Evolutionary conservation across 1,140 invertebrate genomes (phyloP), one percentile per base, ranked within the genome.

Genomic region (Panulirus ornatus): DNA sequence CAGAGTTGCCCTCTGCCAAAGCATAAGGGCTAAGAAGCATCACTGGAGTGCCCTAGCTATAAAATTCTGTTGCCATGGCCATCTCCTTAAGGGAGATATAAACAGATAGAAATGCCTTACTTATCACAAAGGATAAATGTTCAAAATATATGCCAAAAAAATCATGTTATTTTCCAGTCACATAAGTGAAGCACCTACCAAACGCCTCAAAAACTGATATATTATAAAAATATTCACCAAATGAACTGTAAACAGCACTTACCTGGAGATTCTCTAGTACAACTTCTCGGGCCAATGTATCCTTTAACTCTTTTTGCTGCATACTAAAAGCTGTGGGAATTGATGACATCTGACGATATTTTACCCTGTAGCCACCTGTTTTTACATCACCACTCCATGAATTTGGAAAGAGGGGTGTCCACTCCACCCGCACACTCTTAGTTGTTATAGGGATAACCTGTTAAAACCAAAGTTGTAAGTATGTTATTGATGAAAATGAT

Each of bases 341-440:
- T 94, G 98, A 97, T 0, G 97, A 96, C 38, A 97, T 95, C 71
- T 97, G 97, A 93, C 98, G 97, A 93, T 98, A 99, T 86, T 97
- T 95, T 19, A 99, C 96, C 75, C 97, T 95, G 94, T 98, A 99
- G 14, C 97, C 98, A 73, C 97, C 97, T 0, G 97, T 97, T 92
- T 95, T 95, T 16, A 96, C 94, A 94, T 98, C 97, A 0, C 98
- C 97, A 94, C 97, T 98, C 98, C 98, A 99, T 93, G 96, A 95
- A 73, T 95, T 94, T 83, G 96, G 95, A 84, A 96, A 95, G 34
- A 98, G 95, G 3, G 96, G 94, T 89, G 95, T 94, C 97, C 97
- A 98, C 88, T 96, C 96, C 71, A 98, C 97, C 93, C 97, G 95
- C n/a, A 98, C 96, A 94, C 97, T 97, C 30, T 96, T 97, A 16